Evolutionary conservation across 2,113 vertebrate species (phyloP).

Genomic region (Microtus montanus): DNA sequence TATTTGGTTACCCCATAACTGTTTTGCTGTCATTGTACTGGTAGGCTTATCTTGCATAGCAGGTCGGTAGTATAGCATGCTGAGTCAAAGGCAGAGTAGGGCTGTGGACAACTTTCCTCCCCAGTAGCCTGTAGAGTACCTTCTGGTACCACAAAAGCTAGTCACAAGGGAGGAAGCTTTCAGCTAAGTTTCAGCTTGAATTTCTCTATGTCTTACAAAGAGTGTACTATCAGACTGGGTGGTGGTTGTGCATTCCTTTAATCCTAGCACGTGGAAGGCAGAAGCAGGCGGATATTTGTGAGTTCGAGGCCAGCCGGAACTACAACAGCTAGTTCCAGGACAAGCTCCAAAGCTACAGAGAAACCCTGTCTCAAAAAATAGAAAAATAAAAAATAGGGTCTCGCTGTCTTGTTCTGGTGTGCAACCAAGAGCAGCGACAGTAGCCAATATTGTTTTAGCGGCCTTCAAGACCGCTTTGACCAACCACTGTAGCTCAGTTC

Average conservation of each 20-base stretch:
- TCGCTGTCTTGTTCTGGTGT: neutral
- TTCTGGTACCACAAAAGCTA: neutral
- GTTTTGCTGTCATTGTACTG: neutral
- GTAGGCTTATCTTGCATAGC: neutral
- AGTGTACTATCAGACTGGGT: neutral
- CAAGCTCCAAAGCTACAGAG: too few relatives aligned
- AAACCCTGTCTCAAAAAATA: too few relatives aligned
- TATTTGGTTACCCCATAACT: neutral
- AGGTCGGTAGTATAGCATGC: neutral
- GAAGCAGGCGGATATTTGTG: too few relatives aligned
- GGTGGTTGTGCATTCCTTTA: too few relatives aligned
- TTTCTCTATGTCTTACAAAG: neutral
- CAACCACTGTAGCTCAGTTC: neutral
- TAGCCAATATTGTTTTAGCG: neutral
- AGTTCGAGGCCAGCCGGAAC: too few relatives aligned
- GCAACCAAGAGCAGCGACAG: neutral
- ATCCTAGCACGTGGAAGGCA: too few relatives aligned
- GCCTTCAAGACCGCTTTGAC: too few relatives aligned
- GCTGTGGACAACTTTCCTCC: neutral
- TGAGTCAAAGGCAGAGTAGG: neutral
- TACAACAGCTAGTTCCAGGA: too few relatives aligned
- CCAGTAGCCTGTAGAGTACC: neutral
- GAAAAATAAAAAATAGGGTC: neutral
- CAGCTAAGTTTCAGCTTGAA: neutral
- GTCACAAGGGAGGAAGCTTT: neutral